These are phyloP conservation scores for Amblyopsis hoosieri DNA, from an alignment of 2,797 vertebrate species.

Conservation along the genomic window DNA sequence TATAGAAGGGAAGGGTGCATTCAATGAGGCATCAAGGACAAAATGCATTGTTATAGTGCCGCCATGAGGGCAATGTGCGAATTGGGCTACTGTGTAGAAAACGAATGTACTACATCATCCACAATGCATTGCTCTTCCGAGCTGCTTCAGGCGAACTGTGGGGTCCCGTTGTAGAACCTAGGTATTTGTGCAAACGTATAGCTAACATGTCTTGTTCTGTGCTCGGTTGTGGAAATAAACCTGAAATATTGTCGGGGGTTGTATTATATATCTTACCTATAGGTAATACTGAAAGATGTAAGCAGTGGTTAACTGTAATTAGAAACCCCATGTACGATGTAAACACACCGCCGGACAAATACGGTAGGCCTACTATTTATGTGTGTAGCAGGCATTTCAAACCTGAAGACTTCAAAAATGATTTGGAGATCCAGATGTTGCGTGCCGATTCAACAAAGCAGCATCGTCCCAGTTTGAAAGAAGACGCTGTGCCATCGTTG, in stretches of 20 bases:
- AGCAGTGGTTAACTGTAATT: neutral
- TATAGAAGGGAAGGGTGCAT: no score
- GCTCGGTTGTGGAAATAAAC: neutral
- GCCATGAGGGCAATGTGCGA: no score
- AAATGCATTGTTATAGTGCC: no score
- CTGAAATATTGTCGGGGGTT: neutral
- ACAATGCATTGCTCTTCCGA: no score
- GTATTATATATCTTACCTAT: neutral
- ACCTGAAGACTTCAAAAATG: conserved; percentile 5
- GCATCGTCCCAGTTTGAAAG: neutral
- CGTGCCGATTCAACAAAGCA: neutral
- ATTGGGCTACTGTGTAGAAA: no score
- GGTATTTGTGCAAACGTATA: no score
- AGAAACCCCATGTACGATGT: conserved; percentile 1
- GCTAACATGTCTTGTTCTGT: neutral
- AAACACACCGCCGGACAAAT: neutral
- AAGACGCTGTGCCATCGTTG: neutral
- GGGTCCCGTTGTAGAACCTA: no score
- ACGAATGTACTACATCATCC: no score
- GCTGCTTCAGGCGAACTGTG: no score
- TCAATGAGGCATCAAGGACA: no score
- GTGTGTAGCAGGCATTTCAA: neutral
- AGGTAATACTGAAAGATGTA: neutral
- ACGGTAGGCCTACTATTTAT: neutral
- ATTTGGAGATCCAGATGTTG: neutral